Evolutionary conservation across 2,888 invertebrate genomes (phyloP), one percentile per base, ranked within the genome.

Genomic region (Chrysina gloriosa): DNA sequence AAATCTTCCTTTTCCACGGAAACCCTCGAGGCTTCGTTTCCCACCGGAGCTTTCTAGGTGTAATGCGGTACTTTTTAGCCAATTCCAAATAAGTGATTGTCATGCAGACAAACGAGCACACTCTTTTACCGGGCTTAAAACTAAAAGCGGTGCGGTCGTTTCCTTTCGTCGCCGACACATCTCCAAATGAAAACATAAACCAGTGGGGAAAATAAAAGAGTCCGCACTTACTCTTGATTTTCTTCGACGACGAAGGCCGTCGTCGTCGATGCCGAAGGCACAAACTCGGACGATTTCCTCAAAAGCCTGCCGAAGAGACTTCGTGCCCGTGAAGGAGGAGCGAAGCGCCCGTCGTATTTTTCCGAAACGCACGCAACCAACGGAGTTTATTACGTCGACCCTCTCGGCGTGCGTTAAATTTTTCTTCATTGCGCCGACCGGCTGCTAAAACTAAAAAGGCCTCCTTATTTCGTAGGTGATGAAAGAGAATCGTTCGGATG

Each of bases 171-270:
- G 23, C 56, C 56, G 56, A 36, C 56, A 56, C 56, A 56, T 56
- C 56, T 36, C 36, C 56, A 36, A 56, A 56, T 56, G 56, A 56
- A 56, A 56, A 34, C 56, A 39, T 56, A 56, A 56, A 56, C 34
- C 56, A 56, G 56, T 11, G 36, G 21, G 11, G 56, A 56, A 56
- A 56, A 56, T 56, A 56, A 56, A 56, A 21, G 36, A 36, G 36
- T n/a, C 56, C 16, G 56, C 36, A 56, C 56, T 56, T 56, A 56
- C 56, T 56, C 56, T 21, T 56, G 56, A 36, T 56, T 56, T 36
- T 56, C 19, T 11, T 36, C 56, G 23, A 48, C 25, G 3, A n/a
- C n/a, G n/a, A n/a, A n/a, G n/a, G 48, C n/a, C 48, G 48, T n/a
- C n/a, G 36, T 9, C 16, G 36, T 56, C 56, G 34, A 56, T 36